Evolutionary conservation across 2,797 vertebrate species (phyloP), one percentile per base, ranked within the genome.

Genomic region (Denticeps clupeoides): DNA sequence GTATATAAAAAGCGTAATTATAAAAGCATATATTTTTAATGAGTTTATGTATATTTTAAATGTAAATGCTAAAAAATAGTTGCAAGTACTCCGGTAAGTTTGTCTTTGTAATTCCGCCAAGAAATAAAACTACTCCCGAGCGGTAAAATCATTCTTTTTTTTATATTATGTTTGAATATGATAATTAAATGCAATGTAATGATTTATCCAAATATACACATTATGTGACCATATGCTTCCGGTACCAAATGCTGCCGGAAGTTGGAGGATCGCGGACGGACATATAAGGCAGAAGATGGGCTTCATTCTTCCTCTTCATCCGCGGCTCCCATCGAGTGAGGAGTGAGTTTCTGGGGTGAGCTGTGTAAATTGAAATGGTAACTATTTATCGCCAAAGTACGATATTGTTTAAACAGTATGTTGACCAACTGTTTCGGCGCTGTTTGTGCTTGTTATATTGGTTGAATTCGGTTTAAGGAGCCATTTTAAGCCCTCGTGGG

Each of bases 301-400:
- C 0, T 0, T 0, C 0, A 23, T 0, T 29, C 58, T 90, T 94
- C 92, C 92, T 96, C 94, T 97, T 92, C 87, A 74, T 81, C 75
- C 64, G 81, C 82, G 85, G 82, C 84, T 63, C 80, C 85, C 82
- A 79, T 81, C 78, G 71, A 60, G 77, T 22, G 71, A 48, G 83
- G 75, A 74, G 73, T 53, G 69, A 78, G 64, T 77, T 69, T 71
- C 65, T 67, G 82, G n/a, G 82, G 80, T 81, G 82, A 78, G 85
- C 82, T 82, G 78, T 60, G 71, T 80, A 79, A 52, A 6, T 49
- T 27, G 15, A 83, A 68, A 87, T 86, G 85, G 84, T 87, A 48
- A 83, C 80, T 63, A 65, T n/a, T n/a, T n/a, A n/a, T n/a, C n/a
- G n/a, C n/a, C n/a, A n/a, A n/a, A n/a, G n/a, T n/a, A n/a, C n/a